These are phyloP conservation scores for Cantharis flavilabris DNA, from an alignment of 2,888 invertebrate genomes.

Conservation along the genomic window DNA sequence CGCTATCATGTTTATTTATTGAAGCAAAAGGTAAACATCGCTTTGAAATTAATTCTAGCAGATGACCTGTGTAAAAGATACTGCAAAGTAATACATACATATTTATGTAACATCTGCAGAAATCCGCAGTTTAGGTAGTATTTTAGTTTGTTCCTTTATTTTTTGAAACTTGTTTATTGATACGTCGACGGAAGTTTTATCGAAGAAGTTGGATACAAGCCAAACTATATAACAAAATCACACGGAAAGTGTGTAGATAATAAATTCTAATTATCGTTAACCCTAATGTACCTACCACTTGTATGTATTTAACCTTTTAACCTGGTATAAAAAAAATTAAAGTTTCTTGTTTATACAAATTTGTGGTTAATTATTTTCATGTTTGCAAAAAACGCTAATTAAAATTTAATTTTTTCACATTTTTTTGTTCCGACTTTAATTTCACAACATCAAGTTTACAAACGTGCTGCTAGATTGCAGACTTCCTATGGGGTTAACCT, in stretches of 20 bases:
- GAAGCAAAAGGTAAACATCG: background rate
- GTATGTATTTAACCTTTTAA: background rate
- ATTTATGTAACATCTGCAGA: slow-evolving; percentile 24
- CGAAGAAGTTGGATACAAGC: slow-evolving; percentile 11
- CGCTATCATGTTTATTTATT: background rate
- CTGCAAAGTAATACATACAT: slow-evolving; percentile 11
- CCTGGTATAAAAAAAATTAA: background rate
- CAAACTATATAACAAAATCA: slow-evolving; percentile 1
- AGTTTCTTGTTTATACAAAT: background rate
- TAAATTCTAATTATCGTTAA: slow-evolving; percentile 1
- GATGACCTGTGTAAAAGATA: slow-evolving; percentile 16
- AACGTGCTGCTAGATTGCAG: background rate
- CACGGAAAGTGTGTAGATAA: background rate
- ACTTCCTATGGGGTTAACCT: background rate
- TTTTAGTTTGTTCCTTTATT: slow-evolving; percentile 6
- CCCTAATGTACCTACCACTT: background rate
- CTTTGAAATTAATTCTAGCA: background rate
- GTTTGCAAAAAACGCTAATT: background rate
- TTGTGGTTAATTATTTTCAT: background rate
- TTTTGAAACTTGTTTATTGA: slow-evolving; percentile 24
- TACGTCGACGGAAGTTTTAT: slow-evolving; percentile 18
- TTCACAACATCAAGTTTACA: background rate
- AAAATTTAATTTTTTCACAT: background rate
- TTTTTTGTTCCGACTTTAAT: background rate
- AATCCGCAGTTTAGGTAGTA: slow-evolving; percentile 10